Evolutionary conservation across 2,888 invertebrate species (phyloP).

Genomic region (Tetranychus truncatus): DNA sequence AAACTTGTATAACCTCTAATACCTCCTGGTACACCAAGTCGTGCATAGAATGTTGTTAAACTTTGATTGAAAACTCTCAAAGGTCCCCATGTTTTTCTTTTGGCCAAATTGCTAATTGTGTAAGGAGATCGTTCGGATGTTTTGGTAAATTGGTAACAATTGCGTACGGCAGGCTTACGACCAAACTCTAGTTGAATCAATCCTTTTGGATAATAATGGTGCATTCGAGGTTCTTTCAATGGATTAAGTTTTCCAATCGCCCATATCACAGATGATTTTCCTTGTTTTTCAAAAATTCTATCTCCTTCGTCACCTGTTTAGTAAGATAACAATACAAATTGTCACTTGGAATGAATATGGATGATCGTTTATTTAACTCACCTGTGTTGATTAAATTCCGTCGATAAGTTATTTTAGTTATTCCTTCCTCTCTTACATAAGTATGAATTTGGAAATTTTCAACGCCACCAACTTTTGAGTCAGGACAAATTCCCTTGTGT

Average conservation of each 20-base stretch:
- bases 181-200: constrained; percentile 49
- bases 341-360: too few species aligned
- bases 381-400: constrained; percentile 42
- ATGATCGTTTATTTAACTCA: background rate
- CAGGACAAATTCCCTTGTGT: constrained; percentile 55
- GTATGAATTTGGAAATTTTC: constrained; percentile 64
- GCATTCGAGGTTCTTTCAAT: constrained; percentile 60
- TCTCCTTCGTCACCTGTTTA: constrained; percentile 26
- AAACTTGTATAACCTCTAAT: constrained; percentile 54
- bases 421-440: constrained; percentile 50
- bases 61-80: constrained; percentile 40
- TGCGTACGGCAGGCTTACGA: constrained; percentile 43
- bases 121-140: background rate
- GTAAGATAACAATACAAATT: background rate
- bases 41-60: constrained; percentile 56
- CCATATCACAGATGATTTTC: constrained; percentile 52
- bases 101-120: background rate
- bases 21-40: constrained; percentile 66
- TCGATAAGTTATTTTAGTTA: constrained; percentile 59
- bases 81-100: constrained; percentile 37
- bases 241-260: constrained; percentile 59
- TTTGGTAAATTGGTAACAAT: constrained; percentile 48
- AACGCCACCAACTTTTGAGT: constrained; percentile 57
- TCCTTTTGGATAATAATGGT: constrained; percentile 54
- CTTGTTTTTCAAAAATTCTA: constrained; percentile 44